Conservation (phyloP, 2,797 vertebrate genomes). For the Pseudopleuronectes americanus region DNA sequence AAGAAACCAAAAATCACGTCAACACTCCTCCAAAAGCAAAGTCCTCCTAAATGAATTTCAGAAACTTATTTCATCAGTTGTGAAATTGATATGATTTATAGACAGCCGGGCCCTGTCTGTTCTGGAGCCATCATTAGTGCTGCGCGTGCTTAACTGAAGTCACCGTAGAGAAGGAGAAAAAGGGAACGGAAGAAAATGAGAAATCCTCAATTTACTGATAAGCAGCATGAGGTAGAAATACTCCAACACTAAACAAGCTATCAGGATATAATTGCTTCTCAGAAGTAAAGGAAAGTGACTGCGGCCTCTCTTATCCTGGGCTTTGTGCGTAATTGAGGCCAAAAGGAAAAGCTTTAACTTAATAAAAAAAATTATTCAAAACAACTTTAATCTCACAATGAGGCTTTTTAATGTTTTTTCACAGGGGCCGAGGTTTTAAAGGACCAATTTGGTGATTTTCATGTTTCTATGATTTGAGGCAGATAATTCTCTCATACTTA, state of each 20-base stretch:
- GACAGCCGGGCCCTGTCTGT: conserved; percentile 15
- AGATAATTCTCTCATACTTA: background rate
- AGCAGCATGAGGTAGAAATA: conserved; percentile 41
- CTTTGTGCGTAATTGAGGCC: conserved; percentile 46
- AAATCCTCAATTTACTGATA: conserved; percentile 56
- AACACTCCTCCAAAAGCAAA: background rate
- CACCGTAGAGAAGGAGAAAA: conserved; percentile 10
- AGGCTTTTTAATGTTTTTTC: conserved; percentile 4
- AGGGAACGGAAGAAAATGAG: conserved; percentile 39
- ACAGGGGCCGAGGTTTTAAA: background rate
- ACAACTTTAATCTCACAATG: conserved; percentile 25
- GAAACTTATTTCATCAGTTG: conserved; percentile 23
- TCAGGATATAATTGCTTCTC: conserved; percentile 49
- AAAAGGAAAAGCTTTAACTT: conserved; percentile 25
- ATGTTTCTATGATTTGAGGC: background rate
- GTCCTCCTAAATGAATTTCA: background rate
- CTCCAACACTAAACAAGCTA: conserved; percentile 45
- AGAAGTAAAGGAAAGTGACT: conserved; percentile 12
- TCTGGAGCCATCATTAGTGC: conserved; percentile 40
- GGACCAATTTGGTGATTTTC: background rate
- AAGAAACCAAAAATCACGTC: conserved; percentile 11
- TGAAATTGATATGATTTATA: conserved; percentile 29
- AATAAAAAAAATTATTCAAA: background rate
- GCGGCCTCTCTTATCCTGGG: conserved; percentile 28
- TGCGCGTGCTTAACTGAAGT: conserved; percentile 30